Conservation (phyloP, 2,797 vertebrate genomes). For the Micromesistius poutassou region DNA sequence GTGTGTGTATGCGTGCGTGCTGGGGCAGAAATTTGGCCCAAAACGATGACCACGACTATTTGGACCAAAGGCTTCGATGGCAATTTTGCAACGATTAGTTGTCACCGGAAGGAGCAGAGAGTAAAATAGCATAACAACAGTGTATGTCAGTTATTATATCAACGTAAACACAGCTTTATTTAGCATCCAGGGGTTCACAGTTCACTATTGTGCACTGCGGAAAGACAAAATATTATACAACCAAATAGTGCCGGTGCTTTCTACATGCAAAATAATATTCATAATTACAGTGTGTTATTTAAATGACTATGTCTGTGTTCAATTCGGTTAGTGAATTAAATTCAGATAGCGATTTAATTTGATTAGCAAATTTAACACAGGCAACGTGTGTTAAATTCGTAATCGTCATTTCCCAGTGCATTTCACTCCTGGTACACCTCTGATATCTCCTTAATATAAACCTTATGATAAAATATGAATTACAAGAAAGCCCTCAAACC, state of each 20-base stretch:
- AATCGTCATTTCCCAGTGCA: background rate
- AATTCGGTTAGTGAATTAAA: background rate
- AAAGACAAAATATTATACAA: background rate
- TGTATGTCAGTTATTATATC: background rate
- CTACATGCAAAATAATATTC: background rate
- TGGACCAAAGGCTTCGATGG: background rate
- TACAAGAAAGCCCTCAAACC: background rate
- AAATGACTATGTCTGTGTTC: background rate
- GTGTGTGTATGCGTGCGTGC: conserved; percentile 17
- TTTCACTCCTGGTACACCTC: background rate
- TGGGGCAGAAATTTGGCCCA: background rate
- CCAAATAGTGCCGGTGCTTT: background rate
- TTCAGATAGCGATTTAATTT: too few species aligned
- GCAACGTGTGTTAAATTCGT: background rate
- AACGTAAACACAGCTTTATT: background rate
- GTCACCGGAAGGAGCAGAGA: background rate
- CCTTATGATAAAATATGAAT: background rate
- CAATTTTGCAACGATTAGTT: background rate
- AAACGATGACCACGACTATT: background rate
- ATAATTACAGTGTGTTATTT: background rate
- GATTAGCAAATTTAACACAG: too few species aligned
- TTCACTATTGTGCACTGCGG: background rate
- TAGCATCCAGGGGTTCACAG: background rate
- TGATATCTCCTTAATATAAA: background rate
- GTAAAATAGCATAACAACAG: background rate